phyloP scores from a whole-genome alignment of 2,888 invertebrate genomes.

The Carabus problematicus region DNA sequence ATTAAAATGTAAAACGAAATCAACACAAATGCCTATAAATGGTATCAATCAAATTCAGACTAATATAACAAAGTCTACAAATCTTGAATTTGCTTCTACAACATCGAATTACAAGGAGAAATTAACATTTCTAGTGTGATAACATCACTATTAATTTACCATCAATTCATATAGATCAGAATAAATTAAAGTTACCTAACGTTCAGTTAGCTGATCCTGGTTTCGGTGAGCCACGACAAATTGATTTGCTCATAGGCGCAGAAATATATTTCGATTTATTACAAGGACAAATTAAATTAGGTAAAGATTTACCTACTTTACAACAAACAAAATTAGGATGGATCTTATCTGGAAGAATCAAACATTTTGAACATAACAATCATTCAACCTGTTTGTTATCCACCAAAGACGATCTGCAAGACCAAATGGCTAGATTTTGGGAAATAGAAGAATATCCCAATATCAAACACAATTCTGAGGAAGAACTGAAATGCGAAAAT shows the following conservation, averaged over 20 bases:
- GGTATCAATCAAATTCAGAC: neutral
- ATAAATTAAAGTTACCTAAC: neutral
- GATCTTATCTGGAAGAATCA: conserved; percentile 11
- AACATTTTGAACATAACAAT: neutral
- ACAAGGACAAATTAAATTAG: neutral
- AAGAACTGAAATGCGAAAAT: conserved; percentile 11
- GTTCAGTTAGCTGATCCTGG: neutral
- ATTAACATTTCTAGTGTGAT: neutral
- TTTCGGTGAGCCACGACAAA: neutral
- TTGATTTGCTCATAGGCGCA: neutral
- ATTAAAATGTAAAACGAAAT: neutral
- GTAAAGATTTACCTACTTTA: neutral
- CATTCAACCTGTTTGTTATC: neutral
- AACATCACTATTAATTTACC: conserved; percentile 1
- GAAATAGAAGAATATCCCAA: conserved; percentile 13
- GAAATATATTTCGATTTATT: conserved; percentile 11
- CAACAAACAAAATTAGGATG: conserved; percentile 25
- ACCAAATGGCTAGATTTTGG: conserved; percentile 6
- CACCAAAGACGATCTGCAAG: conserved; percentile 1
- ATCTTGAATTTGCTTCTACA: conserved; percentile 3
- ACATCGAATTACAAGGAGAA: neutral
- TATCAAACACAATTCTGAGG: neutral
- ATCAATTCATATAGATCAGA: conserved; percentile 1
- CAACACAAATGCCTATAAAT: neutral
- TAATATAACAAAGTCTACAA: neutral